Percentiles rank a stretch among this genome's conserved stretches.
Conservation (phyloP, 2,888 invertebrate genomes). For the Scaptomyza caliginosa region DNA sequence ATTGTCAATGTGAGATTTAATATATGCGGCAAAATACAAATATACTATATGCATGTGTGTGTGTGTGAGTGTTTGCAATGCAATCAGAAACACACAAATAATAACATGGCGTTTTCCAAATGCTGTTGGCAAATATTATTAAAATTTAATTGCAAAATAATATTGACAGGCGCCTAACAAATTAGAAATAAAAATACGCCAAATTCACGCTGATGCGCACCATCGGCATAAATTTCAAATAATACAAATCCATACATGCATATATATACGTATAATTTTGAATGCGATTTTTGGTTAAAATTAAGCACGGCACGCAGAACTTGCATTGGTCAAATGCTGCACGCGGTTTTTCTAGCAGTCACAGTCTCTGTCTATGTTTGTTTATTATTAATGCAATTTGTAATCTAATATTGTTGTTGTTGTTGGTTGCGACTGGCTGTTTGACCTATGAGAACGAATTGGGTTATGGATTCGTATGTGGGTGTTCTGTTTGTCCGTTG, state of each 20-base stretch:
- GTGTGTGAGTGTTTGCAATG: not conserved
- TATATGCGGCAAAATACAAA: conserved; percentile 15
- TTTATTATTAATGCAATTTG: conserved; percentile 69
- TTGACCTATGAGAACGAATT: conserved; percentile 3
- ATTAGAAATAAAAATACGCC: conserved; percentile 70
- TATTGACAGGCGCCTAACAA: conserved; percentile 67
- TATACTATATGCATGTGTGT: not conserved
- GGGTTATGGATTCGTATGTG: conserved; percentile 6
- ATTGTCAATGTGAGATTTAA: conserved; percentile 21
- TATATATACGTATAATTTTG: not conserved
- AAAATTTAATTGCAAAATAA: conserved; percentile 75
- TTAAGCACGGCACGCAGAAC: conserved; percentile 19
- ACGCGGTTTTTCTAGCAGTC: not conserved
- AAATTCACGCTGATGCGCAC: conserved; percentile 30
- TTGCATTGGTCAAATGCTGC: conserved; percentile 12
- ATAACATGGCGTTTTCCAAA: conserved; percentile 20
- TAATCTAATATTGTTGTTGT: conserved; percentile 31
- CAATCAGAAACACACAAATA: conserved; percentile 24
- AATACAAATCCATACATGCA: not conserved
- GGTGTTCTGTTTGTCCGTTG: conserved; percentile 4
- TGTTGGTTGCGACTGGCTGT: not conserved
- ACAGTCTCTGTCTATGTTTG: conserved; percentile 32
- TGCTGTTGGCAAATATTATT: conserved; percentile 45
- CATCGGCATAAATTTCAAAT: conserved; percentile 18
- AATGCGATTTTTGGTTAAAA: conserved; percentile 5